phyloP scores from a whole-genome alignment of 2,888 invertebrate genomes.

The Folsomia candida region DNA sequence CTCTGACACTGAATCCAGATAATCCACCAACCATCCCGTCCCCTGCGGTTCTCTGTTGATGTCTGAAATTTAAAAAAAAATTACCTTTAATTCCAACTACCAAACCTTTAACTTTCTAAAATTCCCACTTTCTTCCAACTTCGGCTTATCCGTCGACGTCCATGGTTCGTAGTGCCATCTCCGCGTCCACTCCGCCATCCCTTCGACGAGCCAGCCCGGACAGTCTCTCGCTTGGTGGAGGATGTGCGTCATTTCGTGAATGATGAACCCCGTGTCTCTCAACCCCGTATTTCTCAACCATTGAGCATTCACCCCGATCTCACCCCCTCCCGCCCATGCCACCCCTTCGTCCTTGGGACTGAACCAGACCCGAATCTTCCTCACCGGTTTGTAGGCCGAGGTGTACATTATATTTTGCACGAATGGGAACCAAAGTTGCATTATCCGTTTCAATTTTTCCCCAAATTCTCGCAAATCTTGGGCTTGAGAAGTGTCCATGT shows the following conservation, averaged over 20 bases:
- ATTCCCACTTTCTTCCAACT: background rate
- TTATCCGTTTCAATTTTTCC: background rate
- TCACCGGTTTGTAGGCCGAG: background rate
- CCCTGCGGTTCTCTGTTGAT: background rate
- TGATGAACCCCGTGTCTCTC: conserved; percentile 11
- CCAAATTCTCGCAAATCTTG: conserved; percentile 8
- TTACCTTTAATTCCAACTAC: background rate
- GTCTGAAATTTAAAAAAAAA: background rate
- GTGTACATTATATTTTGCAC: background rate
- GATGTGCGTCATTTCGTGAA: conserved; percentile 22
- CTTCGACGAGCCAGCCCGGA: conserved; percentile 9
- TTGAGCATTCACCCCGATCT: background rate
- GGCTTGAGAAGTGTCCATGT: conserved; percentile 2
- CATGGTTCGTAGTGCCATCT: conserved; percentile 11
- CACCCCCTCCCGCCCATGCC: background rate
- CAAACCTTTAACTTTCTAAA: background rate
- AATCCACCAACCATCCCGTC: background rate
- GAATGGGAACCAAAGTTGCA: background rate
- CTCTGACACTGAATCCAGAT: background rate
- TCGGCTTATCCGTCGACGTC: background rate
- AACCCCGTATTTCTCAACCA: conserved; percentile 10
- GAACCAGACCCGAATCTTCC: conserved; percentile 5
- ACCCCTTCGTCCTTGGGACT: conserved; percentile 4
- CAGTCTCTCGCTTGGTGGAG: conserved; percentile 15
- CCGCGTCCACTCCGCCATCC: conserved; percentile 7